Evolutionary conservation across 2,888 invertebrate genomes (phyloP).

Genomic region (Argyra leucocephala): DNA sequence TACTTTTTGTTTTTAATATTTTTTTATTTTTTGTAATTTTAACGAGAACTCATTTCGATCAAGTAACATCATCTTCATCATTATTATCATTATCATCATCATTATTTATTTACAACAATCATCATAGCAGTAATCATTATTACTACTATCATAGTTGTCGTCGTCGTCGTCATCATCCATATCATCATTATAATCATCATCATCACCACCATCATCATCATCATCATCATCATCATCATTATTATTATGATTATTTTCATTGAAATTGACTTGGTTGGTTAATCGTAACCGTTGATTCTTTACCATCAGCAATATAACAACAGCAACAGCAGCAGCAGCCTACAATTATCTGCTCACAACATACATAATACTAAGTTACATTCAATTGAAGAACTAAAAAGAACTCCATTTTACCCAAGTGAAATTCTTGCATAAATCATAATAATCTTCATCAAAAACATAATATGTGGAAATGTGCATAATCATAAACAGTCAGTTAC

Average conservation of each 20-base stretch:
- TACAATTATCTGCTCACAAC: too few species aligned
- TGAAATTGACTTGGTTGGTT: background rate
- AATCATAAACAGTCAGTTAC: background rate
- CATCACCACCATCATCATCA: too few species aligned
- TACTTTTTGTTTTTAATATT: background rate
- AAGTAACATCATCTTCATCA: conserved; percentile 2
- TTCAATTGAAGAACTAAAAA: too few species aligned
- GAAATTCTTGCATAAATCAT: background rate
- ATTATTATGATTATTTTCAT: background rate
- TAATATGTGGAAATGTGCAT: conserved; percentile 2
- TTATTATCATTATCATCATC: background rate
- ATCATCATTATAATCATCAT: background rate
- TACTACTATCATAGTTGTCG: too few species aligned
- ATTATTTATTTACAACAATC: background rate
- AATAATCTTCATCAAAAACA: conserved; percentile 6
- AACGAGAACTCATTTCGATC: conserved; percentile 1
- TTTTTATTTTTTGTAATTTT: background rate
- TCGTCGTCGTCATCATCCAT: too few species aligned
- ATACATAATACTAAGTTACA: too few species aligned
- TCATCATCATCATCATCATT: background rate
- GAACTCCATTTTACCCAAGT: too few species aligned
- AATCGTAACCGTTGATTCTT: too few species aligned
- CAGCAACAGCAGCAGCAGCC: too few species aligned
- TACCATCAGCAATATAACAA: too few species aligned
- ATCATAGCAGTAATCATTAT: too few species aligned